phyloP scores from a whole-genome alignment of 2,888 invertebrate genomes.

The Tenthredo livida region DNA sequence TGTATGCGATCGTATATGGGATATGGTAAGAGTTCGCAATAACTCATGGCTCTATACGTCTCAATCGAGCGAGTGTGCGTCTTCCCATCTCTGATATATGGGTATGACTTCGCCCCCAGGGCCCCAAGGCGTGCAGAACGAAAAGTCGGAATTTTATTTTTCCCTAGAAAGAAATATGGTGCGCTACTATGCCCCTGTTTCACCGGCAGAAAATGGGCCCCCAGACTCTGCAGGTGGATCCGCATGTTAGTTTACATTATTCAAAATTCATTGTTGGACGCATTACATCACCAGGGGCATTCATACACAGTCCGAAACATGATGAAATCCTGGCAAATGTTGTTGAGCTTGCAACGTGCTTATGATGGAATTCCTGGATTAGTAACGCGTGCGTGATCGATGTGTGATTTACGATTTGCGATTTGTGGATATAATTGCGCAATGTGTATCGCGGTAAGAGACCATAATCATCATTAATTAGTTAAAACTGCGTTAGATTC shows the following conservation, averaged over 20 bases:
- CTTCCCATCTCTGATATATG: constrained; percentile 26
- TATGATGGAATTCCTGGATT: background rate
- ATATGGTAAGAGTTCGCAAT: background rate
- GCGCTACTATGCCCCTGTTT: background rate
- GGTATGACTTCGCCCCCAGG: background rate
- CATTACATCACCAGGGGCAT: background rate
- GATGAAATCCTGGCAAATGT: background rate
- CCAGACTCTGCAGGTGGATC: background rate
- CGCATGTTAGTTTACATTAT: background rate
- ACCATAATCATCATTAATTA: background rate
- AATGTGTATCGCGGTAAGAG: background rate
- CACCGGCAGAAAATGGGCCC: background rate
- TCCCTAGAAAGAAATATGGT: background rate
- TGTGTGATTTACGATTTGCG: background rate
- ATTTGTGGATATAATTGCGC: background rate
- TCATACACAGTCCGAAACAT: background rate
- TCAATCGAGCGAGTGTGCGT: constrained; percentile 15
- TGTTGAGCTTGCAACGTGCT: background rate
- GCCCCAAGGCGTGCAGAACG: background rate
- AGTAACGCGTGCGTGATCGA: constrained; percentile 2
- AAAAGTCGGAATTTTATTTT: background rate
- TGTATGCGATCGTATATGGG: background rate
- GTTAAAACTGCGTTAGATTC: background rate
- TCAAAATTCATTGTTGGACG: background rate
- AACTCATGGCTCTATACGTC: constrained; percentile 26